These are phyloP conservation scores for Dasysyrphus albostriatus DNA, from an alignment of 2,888 invertebrate species.

Conservation along the genomic window DNA sequence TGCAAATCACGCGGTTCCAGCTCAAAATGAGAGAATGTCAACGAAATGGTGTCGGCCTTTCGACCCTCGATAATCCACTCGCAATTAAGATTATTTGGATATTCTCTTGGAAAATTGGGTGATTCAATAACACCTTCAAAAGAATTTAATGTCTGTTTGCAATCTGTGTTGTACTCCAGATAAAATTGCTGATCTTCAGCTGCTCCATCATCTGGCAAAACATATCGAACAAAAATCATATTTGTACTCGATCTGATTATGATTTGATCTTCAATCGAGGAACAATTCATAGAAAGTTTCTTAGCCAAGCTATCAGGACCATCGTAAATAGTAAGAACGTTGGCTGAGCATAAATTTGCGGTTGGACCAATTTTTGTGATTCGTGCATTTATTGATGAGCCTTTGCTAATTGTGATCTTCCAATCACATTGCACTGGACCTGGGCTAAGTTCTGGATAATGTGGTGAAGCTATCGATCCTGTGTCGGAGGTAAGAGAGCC, in stretches of 20 bases:
- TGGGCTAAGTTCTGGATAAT: conserved; percentile 90
- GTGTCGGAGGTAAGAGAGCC: conserved; percentile 88
- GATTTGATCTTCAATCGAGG: conserved; percentile 36
- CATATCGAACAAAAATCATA: conserved; percentile 79
- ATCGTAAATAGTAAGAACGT: conserved; percentile 84
- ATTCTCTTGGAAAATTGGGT: conserved; percentile 91
- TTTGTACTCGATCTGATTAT: conserved; percentile 78
- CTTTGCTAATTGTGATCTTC: conserved; percentile 90
- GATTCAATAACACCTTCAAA: conserved; percentile 92
- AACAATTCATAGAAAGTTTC: conserved; percentile 78
- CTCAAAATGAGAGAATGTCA: conserved; percentile 92
- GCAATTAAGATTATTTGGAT: conserved; percentile 88
- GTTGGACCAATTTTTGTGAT: conserved; percentile 88
- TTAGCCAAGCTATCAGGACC: conserved; percentile 77
- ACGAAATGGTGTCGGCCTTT: conserved; percentile 90
- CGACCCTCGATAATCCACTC: conserved; percentile 91
- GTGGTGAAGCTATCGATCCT: conserved; percentile 93
- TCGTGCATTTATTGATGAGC: conserved; percentile 87
- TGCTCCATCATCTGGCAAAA: conserved; percentile 63
- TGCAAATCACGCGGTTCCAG: conserved; percentile 83
- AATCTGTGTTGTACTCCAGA: conserved; percentile 79
- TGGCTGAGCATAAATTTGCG: conserved; percentile 86
- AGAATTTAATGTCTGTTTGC: conserved; percentile 76
- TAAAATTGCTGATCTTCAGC: conserved; percentile 77
- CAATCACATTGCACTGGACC: conserved; percentile 91